These are phyloP conservation scores for Tamias sibiricus DNA, from an alignment of 2,113 vertebrate genomes.

Conservation along the genomic window DNA sequence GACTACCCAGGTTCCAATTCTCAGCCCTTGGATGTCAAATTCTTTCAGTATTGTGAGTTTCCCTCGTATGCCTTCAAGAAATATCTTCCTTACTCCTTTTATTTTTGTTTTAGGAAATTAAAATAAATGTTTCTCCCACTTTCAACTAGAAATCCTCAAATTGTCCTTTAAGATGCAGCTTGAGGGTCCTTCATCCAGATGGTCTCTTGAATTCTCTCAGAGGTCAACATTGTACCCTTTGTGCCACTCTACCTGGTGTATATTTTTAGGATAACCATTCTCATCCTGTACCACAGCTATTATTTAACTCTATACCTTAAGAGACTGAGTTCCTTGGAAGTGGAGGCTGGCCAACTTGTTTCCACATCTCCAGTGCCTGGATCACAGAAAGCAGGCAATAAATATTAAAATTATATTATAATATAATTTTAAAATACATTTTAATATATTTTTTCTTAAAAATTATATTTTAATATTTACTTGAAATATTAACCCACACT, in stretches of 20 bases:
- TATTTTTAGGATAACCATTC: neutral
- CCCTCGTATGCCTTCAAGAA: neutral
- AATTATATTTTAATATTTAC: too few species aligned
- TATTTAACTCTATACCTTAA: neutral
- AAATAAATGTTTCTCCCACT: neutral
- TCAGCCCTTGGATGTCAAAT: neutral
- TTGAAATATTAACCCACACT: neutral
- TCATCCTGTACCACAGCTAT: neutral
- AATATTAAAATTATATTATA: neutral
- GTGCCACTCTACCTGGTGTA: neutral
- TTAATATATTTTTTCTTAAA: too few species aligned
- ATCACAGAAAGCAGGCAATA: neutral
- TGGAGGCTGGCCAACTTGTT: neutral
- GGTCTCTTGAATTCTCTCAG: neutral
- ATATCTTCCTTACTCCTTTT: neutral
- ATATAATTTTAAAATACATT: too few species aligned
- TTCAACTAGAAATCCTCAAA: neutral
- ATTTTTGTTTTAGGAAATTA: slow-evolving; percentile 13
- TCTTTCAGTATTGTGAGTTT: neutral
- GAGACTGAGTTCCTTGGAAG: neutral
- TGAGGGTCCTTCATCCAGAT: neutral
- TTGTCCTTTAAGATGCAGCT: neutral
- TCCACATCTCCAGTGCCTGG: neutral
- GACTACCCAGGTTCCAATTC: neutral
- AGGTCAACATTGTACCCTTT: neutral